phyloP scores from a whole-genome alignment of 2,797 vertebrate species.

The Sebastes iracundus region DNA sequence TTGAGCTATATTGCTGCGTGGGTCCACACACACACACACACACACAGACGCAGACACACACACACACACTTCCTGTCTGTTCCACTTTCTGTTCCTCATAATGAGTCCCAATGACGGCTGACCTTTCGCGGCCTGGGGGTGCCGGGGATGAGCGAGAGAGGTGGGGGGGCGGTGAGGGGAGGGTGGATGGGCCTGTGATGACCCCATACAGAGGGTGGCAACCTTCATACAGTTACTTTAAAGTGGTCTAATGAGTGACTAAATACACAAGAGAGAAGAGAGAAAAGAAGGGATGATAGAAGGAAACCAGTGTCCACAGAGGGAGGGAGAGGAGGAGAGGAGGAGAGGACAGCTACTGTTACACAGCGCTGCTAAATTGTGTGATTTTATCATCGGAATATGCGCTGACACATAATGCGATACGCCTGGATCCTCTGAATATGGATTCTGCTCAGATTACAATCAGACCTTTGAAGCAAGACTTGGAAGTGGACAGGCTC shows the following conservation, averaged over 20 bases:
- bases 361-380: conserved; percentile 35
- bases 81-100: conserved; percentile 65
- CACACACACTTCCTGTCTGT: conserved; percentile 42
- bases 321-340: not conserved
- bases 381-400: conserved; percentile 60
- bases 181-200: conserved; percentile 27
- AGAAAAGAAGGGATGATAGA: not conserved
- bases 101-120: conserved; percentile 80
- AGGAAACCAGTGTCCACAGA: conserved; percentile 12
- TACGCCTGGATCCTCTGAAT: conserved; percentile 38
- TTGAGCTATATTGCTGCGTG: conserved; percentile 25
- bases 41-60: conserved; percentile 13
- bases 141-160: conserved; percentile 27
- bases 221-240: conserved; percentile 53
- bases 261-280: conserved; percentile 21
- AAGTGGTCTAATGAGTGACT: conserved; percentile 47
- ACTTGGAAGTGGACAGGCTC: conserved; percentile 40
- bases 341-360: conserved; percentile 25
- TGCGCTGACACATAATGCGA: conserved; percentile 43
- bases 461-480: conserved; percentile 54
- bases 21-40: not conserved
- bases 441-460: conserved; percentile 50
- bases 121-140: conserved; percentile 75
- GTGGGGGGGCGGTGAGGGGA: conserved; percentile 2
- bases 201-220: conserved; percentile 60